A percentile compares a stretch with the other conserved stretches of the same genome.
Evolutionary conservation across 1,140 invertebrate species (phyloP).

Genomic region (Coelopa frigida): DNA sequence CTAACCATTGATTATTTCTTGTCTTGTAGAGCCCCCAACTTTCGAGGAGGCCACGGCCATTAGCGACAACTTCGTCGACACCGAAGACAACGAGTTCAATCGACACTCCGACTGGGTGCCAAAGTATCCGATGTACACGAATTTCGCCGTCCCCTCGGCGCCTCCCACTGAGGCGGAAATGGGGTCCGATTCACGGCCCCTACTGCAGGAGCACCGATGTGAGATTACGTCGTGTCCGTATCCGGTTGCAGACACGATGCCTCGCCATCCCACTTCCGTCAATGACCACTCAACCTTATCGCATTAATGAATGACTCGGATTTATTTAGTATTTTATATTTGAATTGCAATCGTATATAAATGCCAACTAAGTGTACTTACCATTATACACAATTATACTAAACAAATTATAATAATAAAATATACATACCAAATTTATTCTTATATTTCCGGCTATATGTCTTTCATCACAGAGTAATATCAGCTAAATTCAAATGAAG

Average conservation of each 20-base stretch:
- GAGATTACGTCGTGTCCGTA: no score
- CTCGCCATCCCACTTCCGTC: neutral
- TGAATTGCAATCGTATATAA: no score
- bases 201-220: conserved; percentile 11
- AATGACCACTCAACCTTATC: neutral
- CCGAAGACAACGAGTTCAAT: conserved; percentile 28
- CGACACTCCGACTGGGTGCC: conserved; percentile 33
- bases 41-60: conserved; percentile 31
- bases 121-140: conserved; percentile 28
- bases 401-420: no score
- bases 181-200: neutral
- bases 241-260: no score
- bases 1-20: no score
- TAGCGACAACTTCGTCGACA: conserved; percentile 28
- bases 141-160: neutral
- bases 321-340: neutral
- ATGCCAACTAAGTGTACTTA: no score
- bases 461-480: no score
- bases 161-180: conserved; percentile 8
- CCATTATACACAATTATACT: no score
- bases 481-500: no score
- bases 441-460: no score
- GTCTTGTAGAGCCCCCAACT: conserved; percentile 27
- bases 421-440: no score
- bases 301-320: no score